These are phyloP conservation scores for Hydroisotoma schaefferi DNA, from an alignment of 2,888 invertebrate genomes.

Conservation along the genomic window DNA sequence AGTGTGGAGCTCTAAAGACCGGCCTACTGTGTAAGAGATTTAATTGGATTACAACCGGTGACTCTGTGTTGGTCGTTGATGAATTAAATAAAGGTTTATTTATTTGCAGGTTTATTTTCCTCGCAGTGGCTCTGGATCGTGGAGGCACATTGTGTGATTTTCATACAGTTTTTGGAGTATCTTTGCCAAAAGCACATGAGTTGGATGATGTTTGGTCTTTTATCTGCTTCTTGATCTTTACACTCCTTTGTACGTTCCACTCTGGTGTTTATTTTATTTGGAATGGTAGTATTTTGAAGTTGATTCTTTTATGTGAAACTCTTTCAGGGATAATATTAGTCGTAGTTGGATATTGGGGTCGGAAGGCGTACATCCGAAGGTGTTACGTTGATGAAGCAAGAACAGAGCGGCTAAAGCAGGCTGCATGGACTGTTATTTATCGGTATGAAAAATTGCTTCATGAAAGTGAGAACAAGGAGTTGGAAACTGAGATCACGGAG, in stretches of 20 bases:
- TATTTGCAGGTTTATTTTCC: constrained; percentile 29
- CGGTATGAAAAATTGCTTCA: constrained; percentile 40
- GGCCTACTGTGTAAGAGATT: constrained; percentile 20
- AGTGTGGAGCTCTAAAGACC: constrained; percentile 5
- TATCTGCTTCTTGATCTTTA: constrained; percentile 15
- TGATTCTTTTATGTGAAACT: background rate
- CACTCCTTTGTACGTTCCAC: constrained; percentile 23
- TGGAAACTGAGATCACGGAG: constrained; percentile 19
- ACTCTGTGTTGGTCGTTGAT: too few species aligned
- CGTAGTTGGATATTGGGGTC: constrained; percentile 29
- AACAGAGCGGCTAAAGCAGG: constrained; percentile 28
- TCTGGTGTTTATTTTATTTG: too few species aligned
- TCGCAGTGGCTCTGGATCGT: constrained; percentile 35
- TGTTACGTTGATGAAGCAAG: constrained; percentile 21
- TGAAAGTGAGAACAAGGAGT: constrained; percentile 22
- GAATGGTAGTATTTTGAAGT: constrained; percentile 1
- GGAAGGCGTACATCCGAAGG: constrained; percentile 17
- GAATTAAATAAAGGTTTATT: background rate
- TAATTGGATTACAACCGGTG: background rate
- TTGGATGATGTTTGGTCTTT: constrained; percentile 14
- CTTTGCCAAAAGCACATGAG: constrained; percentile 22
- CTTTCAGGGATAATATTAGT: constrained; percentile 25
- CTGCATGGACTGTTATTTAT: constrained; percentile 37
- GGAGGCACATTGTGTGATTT: constrained; percentile 28
- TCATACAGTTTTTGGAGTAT: constrained; percentile 37